Evolutionary conservation across 2,888 invertebrate genomes (phyloP), one percentile per base, ranked within the genome.

Genomic region (Aethes cnicana): DNA sequence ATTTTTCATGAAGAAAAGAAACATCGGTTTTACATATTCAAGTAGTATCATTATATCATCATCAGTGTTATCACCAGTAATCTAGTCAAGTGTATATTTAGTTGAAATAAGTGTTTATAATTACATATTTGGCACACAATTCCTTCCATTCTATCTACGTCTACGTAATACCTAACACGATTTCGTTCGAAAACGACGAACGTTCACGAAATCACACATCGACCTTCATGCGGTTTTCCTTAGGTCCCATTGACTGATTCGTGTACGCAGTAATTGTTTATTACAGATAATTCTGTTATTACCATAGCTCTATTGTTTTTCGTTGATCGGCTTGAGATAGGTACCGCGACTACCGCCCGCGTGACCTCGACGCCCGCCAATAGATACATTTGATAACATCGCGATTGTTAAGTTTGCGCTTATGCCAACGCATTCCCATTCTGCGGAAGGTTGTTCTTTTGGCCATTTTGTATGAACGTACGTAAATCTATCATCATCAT

Each of bases 401-500:
- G 67, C 69, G 72, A 79, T 81, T 81, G 81, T 81, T 79, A 72
- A 77, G 77, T 78, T 79, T 77, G 71, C 73, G 71, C 74, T 74
- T 70, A 68, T 72, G 74, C 69, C 67, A 68, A 69, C 64, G 64
- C 65, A 63, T 68, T 69, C 71, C 70, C 69, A 68, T 62, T 55
- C 55, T 55, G 58, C 64, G 65, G 74, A 78, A 79, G 78, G 77
- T 74, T 73, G 69, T 61, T 60, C 54, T 71, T 77, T 76, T 42
- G 41, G 32, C 28, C 36, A 18, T 14, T 36, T 21, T 41, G 53
- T 71, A 77, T 78, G 72, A 61, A n/a, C n/a, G n/a, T n/a, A n/a
- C n/a, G n/a, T n/a, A n/a, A n/a, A n/a, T n/a, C n/a, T n/a, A n/a
- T n/a, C n/a, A n/a, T n/a, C n/a, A n/a, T n/a, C n/a, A n/a, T n/a